These are phyloP conservation scores for Tychaedon coryphoeus DNA, from an alignment of 2,113 vertebrate genomes.

Conservation along the genomic window DNA sequence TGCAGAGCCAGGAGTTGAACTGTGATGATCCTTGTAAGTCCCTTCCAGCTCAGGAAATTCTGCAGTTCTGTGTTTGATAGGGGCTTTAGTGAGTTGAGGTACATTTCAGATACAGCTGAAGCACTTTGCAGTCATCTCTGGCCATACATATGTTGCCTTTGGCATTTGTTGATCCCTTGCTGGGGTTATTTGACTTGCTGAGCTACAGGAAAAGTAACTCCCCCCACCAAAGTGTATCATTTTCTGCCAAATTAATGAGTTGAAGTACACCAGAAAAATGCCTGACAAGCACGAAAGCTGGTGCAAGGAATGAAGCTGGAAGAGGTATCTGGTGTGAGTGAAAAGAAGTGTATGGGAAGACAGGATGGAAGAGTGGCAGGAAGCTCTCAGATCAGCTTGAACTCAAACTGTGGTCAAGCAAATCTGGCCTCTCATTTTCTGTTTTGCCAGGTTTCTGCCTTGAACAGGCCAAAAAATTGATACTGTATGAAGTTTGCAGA, in stretches of 20 bases:
- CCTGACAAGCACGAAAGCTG: background rate
- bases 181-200: background rate
- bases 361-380: background rate
- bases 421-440: background rate
- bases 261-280: background rate
- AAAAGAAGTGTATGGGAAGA: background rate
- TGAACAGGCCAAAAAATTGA: background rate
- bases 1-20: background rate
- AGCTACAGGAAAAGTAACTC: background rate
- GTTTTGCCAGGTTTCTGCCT: background rate
- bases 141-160: background rate
- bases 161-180: rapidly evolving
- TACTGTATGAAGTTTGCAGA: background rate
- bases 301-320: background rate
- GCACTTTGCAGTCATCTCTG: background rate
- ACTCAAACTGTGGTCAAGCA: background rate
- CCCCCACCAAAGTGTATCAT: rapidly evolving
- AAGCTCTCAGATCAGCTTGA: background rate
- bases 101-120: background rate
- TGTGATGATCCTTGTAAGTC: background rate
- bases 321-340: background rate
- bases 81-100: background rate
- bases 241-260: background rate
- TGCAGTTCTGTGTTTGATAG: background rate
- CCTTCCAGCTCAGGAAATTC: background rate